A percentile compares a stretch with the other conserved stretches of the same genome.
phyloP scores from a whole-genome alignment of 2,797 vertebrate species.

The Martes flavigula region DNA sequence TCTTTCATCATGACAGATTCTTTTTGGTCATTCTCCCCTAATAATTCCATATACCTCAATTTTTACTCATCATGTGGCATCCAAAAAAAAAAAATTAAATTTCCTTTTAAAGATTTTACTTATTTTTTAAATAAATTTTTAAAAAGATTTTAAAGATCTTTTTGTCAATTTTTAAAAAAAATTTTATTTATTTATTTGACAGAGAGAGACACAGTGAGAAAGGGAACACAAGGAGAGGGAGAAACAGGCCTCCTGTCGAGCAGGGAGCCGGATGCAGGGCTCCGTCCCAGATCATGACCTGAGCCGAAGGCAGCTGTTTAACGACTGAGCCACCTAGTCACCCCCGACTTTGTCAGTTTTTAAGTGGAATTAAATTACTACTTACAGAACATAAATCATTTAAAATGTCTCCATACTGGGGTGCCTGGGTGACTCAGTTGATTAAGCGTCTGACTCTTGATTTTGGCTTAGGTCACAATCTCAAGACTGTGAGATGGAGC shows the following conservation, averaged over 20 bases:
- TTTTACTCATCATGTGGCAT: constrained; percentile 15
- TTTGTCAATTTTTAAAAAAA: too few species aligned
- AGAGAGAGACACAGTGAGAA: too few species aligned
- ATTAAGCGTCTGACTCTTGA: background rate
- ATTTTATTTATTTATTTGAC: too few species aligned
- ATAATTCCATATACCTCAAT: background rate
- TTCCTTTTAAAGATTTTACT: background rate
- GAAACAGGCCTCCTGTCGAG: too few species aligned
- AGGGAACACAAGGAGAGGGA: too few species aligned
- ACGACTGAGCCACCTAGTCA: too few species aligned
- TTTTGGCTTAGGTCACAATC: background rate
- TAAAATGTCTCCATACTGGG: background rate
- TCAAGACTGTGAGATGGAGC: background rate
- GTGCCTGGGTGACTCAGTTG: background rate
- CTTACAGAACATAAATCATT: constrained; percentile 3
- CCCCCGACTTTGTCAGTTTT: background rate
- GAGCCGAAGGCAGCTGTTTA: too few species aligned
- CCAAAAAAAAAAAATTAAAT: background rate
- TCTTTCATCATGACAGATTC: background rate
- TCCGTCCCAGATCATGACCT: too few species aligned
- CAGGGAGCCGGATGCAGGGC: too few species aligned
- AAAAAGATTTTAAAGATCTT: too few species aligned
- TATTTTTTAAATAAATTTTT: too few species aligned
- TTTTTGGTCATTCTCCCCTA: background rate
- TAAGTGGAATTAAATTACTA: constrained; percentile 16